Conservation (phyloP, 2,797 vertebrate species). For the Aotus griseimembra region DNA sequence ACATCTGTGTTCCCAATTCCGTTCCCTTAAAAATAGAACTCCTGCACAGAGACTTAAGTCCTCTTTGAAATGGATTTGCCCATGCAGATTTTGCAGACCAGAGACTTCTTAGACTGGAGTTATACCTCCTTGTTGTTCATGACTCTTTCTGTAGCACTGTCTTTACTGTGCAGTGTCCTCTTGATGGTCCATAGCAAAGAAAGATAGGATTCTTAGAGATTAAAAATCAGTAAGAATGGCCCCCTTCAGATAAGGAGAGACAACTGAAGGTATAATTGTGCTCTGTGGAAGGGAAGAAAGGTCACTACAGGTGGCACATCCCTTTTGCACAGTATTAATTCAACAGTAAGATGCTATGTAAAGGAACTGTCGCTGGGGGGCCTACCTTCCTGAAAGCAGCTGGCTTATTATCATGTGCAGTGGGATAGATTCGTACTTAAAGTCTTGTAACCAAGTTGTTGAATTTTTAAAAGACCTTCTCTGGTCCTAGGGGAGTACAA, state of each 20-base stretch:
- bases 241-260: neutral
- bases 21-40: conserved; percentile 74
- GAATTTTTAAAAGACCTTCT: conserved; percentile 53
- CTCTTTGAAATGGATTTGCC: conserved; percentile 51
- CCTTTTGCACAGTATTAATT: neutral
- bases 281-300: neutral
- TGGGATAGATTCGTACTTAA: conserved; percentile 37
- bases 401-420: conserved; percentile 33
- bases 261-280: neutral
- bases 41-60: conserved; percentile 42
- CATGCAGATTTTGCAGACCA: neutral
- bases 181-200: neutral
- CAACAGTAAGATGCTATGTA: conserved; percentile 50
- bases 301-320: neutral
- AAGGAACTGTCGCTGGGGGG: conserved; percentile 63
- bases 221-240: neutral
- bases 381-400: conserved; percentile 24
- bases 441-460: conserved; percentile 38
- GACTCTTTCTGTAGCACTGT: neutral
- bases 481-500: neutral
- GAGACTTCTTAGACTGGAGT: neutral
- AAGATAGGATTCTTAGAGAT: neutral
- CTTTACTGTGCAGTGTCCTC: neutral
- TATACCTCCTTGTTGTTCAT: neutral
- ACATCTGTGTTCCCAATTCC: conserved; percentile 78